Conservation (phyloP, 2,113 vertebrate species). For the Glaucomys volans region DNA sequence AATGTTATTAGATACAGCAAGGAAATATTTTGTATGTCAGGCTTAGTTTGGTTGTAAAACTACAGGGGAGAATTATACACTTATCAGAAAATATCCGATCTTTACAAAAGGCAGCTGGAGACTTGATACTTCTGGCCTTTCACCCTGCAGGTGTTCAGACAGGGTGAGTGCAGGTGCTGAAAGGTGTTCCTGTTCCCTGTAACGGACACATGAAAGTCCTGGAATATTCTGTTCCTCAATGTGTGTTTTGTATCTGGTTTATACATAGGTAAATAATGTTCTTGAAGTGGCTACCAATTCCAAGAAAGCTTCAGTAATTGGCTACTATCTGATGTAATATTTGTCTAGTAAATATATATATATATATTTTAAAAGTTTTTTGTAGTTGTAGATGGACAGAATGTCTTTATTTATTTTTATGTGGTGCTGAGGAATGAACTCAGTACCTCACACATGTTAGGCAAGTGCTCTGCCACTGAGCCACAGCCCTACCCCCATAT, state of each 20-base stretch:
- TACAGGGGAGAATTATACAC: neutral
- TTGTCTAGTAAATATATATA: neutral
- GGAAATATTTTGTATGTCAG: neutral
- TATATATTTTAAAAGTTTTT: too few species aligned
- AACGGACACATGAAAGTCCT: neutral
- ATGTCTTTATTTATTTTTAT: too few species aligned
- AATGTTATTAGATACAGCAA: neutral
- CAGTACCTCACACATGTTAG: too few species aligned
- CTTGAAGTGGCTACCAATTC: neutral
- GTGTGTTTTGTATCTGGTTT: neutral
- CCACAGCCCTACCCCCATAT: too few species aligned
- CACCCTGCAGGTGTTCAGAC: neutral
- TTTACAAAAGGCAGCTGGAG: neutral
- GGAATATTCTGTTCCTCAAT: neutral
- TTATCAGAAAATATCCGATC: neutral
- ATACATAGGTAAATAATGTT: neutral
- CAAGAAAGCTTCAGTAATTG: slow-evolving; percentile 26
- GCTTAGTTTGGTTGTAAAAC: slow-evolving; percentile 15
- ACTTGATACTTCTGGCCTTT: neutral
- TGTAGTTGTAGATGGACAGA: too few species aligned
- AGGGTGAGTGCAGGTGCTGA: neutral
- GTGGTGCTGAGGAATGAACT: too few species aligned
- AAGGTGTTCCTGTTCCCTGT: neutral
- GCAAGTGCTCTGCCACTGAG: too few species aligned
- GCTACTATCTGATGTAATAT: neutral